Evolutionary conservation across 2,797 vertebrate genomes (phyloP).

Genomic region (Eurystomus glaucurus): DNA sequence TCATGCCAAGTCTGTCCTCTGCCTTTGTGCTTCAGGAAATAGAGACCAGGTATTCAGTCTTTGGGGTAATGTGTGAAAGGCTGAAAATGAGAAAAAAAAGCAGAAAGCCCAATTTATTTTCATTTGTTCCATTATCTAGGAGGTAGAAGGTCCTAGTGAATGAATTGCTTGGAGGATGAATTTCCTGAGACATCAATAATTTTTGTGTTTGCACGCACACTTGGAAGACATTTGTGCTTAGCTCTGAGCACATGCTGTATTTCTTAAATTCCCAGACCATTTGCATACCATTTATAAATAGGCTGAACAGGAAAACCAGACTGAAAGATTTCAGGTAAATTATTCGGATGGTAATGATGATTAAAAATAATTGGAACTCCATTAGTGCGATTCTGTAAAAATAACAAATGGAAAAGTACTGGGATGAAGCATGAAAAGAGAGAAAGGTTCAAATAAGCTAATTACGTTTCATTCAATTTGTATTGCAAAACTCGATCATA

Average conservation of each 20-base stretch:
- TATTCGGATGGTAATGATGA: constrained; percentile 32
- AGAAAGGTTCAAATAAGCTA: constrained; percentile 2
- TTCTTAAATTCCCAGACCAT: background rate
- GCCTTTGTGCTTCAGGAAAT: background rate
- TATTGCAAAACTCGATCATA: background rate
- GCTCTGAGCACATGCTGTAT: background rate
- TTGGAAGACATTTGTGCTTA: constrained; percentile 2
- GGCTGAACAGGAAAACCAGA: constrained; percentile 21
- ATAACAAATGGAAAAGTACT: background rate
- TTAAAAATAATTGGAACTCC: constrained; percentile 59
- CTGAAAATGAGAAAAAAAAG: background rate
- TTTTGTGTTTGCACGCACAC: background rate
- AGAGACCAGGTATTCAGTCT: background rate
- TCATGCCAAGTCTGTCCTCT: fast-evolving
- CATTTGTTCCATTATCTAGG: background rate
- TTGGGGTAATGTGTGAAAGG: background rate
- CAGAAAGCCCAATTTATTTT: background rate
- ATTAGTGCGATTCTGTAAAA: constrained; percentile 3
- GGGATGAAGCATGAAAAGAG: background rate
- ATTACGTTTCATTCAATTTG: background rate
- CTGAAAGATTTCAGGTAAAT: constrained; percentile 37
- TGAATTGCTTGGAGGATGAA: background rate
- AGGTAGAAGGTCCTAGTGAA: background rate
- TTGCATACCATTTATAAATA: constrained; percentile 18
- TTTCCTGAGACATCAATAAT: background rate